phyloP scores from a whole-genome alignment of 2,888 invertebrate genomes.

The Parelbella ahira region DNA sequence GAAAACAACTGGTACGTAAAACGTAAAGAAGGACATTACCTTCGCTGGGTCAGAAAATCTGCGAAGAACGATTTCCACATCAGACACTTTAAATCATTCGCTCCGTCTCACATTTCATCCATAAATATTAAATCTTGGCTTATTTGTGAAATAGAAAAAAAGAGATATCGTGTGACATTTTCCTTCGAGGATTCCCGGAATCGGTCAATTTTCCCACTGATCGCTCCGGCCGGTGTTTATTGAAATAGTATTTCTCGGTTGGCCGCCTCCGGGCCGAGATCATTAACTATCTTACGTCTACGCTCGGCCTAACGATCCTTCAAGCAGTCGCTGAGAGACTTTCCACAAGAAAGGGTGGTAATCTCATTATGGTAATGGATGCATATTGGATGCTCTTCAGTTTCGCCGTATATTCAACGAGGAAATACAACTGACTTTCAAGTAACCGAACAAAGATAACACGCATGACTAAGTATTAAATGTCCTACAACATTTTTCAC shows the following conservation, averaged over 20 bases:
- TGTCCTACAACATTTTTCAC: too few species aligned
- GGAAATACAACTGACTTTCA: conserved; percentile 28
- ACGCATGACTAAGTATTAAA: too few species aligned
- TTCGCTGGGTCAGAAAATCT: conserved; percentile 78
- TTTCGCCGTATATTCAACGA: conserved; percentile 30
- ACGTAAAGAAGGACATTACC: conserved; percentile 74
- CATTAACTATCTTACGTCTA: conserved; percentile 40
- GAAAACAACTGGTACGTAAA: conserved; percentile 76
- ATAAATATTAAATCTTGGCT: conserved; percentile 78
- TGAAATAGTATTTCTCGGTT: conserved; percentile 75
- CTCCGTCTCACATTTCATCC: conserved; percentile 77
- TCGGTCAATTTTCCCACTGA: conserved; percentile 78
- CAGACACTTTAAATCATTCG: conserved; percentile 78
- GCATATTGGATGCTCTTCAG: conserved; percentile 18
- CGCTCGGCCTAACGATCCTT: conserved; percentile 22
- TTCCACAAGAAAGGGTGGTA: conserved; percentile 23
- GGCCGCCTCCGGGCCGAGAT: conserved; percentile 52
- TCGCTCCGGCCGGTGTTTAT: conserved; percentile 68
- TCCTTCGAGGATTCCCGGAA: conserved; percentile 68
- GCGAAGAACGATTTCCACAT: conserved; percentile 76
- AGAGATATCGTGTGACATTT: conserved; percentile 71
- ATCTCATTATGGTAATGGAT: conserved; percentile 24
- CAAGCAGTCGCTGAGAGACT: conserved; percentile 21
- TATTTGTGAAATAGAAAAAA: conserved; percentile 69
- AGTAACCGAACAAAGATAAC: too few species aligned